phyloP scores from a whole-genome alignment of 1,140 invertebrate genomes.

The Zaprionus camerounensis region DNA sequence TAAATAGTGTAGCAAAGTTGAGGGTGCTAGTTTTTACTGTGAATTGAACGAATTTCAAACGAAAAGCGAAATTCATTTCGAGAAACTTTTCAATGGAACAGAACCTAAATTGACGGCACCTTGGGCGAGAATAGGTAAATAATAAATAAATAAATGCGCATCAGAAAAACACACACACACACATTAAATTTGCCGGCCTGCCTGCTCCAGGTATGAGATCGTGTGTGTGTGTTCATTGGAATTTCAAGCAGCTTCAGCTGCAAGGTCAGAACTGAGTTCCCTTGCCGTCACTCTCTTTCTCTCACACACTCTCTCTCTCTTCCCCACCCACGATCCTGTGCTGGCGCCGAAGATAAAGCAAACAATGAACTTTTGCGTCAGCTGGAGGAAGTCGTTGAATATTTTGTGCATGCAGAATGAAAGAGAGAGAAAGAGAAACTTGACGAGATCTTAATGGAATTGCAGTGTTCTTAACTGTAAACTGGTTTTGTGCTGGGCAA shows the following conservation, averaged over 20 bases:
- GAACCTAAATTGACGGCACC: slow-evolving; percentile 28
- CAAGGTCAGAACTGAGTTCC: slow-evolving; percentile 25
- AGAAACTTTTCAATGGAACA: slow-evolving; percentile 38
- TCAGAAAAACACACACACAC: slow-evolving; percentile 21
- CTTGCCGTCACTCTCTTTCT: not conserved
- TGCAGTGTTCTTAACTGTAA: slow-evolving; percentile 33
- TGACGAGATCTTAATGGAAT: slow-evolving; percentile 19
- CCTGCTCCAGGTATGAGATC: slow-evolving; percentile 5
- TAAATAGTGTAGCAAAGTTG: slow-evolving; percentile 16
- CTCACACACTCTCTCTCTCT: not conserved
- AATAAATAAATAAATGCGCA: slow-evolving; percentile 42
- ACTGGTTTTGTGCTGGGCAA: slow-evolving; percentile 22
- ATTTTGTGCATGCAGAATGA: slow-evolving; percentile 14
- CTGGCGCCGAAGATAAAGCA: slow-evolving; percentile 45
- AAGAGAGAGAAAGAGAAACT: not conserved
- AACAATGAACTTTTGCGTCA: slow-evolving; percentile 66
- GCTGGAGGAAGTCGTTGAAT: slow-evolving; percentile 43
- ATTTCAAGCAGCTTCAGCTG: slow-evolving; percentile 39
- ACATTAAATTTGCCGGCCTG: not conserved
- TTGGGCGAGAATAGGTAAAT: slow-evolving; percentile 27
- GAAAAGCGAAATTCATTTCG: slow-evolving; percentile 29
- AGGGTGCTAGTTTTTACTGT: slow-evolving; percentile 22
- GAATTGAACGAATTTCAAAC: slow-evolving; percentile 25
- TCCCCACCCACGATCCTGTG: slow-evolving; percentile 2
- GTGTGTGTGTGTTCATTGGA: slow-evolving; percentile 25